Conservation (phyloP, 2,113 vertebrate genomes). For the Sapayoa aenigma region DNA sequence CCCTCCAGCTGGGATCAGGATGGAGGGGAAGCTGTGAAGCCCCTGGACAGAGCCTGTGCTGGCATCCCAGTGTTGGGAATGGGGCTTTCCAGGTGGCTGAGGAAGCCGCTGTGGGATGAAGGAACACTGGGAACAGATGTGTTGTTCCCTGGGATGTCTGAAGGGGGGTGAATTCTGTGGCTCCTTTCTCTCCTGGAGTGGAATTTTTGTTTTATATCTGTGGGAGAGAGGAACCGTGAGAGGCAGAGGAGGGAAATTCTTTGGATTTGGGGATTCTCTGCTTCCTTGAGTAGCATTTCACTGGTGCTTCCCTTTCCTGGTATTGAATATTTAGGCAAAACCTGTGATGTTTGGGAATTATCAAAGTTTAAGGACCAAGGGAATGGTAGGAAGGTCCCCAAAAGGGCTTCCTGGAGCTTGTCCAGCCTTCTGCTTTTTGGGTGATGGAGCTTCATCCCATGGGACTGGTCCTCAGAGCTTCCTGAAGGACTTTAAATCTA, state of each 20-base stretch:
- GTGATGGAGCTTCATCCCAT: neutral
- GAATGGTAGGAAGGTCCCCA: neutral
- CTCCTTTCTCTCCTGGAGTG: neutral
- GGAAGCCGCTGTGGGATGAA: accelerated
- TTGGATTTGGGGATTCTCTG: neutral
- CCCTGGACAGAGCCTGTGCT: accelerated
- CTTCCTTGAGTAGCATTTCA: neutral
- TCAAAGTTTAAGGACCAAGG: accelerated
- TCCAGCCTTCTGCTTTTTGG: neutral
- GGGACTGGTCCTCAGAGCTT: accelerated
- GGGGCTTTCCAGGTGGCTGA: accelerated
- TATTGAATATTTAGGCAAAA: neutral
- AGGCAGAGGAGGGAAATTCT: neutral
- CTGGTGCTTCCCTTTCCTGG: neutral
- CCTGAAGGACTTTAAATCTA: accelerated
- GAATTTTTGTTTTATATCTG: accelerated
- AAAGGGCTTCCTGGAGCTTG: neutral
- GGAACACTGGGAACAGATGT: neutral
- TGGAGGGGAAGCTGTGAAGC: too few relatives aligned
- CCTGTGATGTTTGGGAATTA: neutral
- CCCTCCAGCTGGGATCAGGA: neutral
- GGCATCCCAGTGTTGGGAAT: accelerated
- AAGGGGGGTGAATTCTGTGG: accelerated
- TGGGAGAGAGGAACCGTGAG: too few relatives aligned
- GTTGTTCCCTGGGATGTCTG: accelerated